Evolutionary conservation across 1,140 invertebrate species (phyloP).

Genomic region (Papilio machaon): DNA sequence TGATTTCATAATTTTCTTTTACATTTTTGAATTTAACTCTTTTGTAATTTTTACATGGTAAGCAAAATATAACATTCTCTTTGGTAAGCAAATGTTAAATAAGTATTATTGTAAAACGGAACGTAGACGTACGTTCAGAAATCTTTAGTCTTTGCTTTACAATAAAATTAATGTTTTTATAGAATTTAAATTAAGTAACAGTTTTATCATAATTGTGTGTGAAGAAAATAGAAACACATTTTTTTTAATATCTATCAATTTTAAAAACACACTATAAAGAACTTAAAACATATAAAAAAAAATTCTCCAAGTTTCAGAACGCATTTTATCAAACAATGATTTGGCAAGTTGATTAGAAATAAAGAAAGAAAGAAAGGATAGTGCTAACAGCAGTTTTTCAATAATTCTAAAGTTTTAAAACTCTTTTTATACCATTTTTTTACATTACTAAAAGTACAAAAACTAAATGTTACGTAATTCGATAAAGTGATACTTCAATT

Average conservation of each 20-base stretch:
- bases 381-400: neutral
- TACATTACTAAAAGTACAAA: slow-evolving; percentile 25
- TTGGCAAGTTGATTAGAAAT: slow-evolving; percentile 58
- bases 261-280: neutral
- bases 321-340: slow-evolving; percentile 51
- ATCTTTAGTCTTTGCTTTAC: too few species aligned
- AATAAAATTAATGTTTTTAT: neutral
- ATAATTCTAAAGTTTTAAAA: slow-evolving; percentile 5
- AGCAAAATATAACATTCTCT: too few species aligned
- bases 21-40: too few species aligned
- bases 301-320: slow-evolving; percentile 14
- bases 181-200: neutral
- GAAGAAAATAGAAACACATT: too few species aligned
- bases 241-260: neutral
- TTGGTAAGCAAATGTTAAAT: too few species aligned
- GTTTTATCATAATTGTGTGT: too few species aligned
- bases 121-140: neutral
- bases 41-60: too few species aligned
- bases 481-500: slow-evolving; percentile 20
- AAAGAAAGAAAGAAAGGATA: slow-evolving; percentile 38
- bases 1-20: too few species aligned
- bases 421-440: neutral
- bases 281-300: neutral
- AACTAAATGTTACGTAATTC: slow-evolving; percentile 30
- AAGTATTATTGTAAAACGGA: neutral